Evolutionary conservation across 2,113 vertebrate genomes (phyloP).

Genomic region (Prunella fulvescens): DNA sequence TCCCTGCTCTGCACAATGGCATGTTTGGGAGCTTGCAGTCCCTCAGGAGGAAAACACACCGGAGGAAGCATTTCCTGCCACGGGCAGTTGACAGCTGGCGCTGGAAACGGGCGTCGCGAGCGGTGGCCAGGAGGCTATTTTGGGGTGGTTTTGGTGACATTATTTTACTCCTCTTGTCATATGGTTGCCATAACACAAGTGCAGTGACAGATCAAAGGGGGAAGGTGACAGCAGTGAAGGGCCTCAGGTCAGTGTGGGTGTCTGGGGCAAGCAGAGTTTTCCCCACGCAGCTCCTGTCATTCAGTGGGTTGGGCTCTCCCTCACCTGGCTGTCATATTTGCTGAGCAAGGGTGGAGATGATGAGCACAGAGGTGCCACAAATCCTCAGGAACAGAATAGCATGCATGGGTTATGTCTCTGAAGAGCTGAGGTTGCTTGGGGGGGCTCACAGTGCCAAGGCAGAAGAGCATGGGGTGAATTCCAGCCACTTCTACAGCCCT

Average conservation of each 20-base stretch:
- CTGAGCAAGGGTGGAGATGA: not conserved
- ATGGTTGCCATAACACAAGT: not conserved
- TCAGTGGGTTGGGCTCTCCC: not conserved
- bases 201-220: not conserved
- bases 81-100: constrained; percentile 38
- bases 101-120: not conserved
- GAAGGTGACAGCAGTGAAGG: not conserved
- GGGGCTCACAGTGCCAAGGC: not conserved
- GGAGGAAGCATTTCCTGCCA: constrained; percentile 60
- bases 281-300: not conserved
- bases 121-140: not conserved
- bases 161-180: not conserved
- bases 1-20: constrained; percentile 37
- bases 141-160: constrained; percentile 17
- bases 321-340: not conserved
- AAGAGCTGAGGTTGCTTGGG: not conserved
- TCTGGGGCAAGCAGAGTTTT: not conserved
- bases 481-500: rapidly evolving
- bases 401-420: not conserved
- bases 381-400: not conserved
- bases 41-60: constrained; percentile 50
- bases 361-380: not conserved
- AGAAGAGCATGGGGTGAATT: not conserved
- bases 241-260: not conserved
- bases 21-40: not conserved